These are phyloP conservation scores for Orbicella faveolata DNA, from an alignment of 64 coral and sea anemone species.

Conservation along the genomic window DNA sequence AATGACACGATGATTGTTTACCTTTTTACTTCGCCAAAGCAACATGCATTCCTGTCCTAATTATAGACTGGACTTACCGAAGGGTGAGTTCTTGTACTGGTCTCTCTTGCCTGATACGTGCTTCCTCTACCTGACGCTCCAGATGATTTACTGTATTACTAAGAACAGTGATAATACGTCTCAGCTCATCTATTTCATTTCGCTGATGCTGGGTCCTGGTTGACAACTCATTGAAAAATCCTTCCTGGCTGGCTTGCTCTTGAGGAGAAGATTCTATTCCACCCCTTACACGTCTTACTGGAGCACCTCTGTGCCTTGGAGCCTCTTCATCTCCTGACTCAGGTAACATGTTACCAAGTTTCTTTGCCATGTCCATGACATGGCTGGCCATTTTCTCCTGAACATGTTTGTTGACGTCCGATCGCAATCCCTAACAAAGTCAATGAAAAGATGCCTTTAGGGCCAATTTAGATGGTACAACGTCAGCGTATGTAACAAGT, in stretches of 20 bases:
- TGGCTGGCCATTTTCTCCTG: neutral
- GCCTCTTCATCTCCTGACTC: too few species aligned
- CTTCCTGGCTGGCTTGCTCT: slow-evolving; percentile 25
- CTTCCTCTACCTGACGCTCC: neutral
- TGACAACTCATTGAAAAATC: neutral
- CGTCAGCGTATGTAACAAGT: too few species aligned
- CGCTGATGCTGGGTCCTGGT: neutral
- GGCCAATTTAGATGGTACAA: too few species aligned
- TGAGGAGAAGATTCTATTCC: neutral
- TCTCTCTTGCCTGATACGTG: slow-evolving; percentile 8
- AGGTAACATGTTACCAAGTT: neutral
- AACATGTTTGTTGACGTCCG: neutral
- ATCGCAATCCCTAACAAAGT: neutral
- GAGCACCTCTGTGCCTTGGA: neutral
- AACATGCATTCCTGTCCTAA: too few species aligned
- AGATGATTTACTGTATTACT: neutral
- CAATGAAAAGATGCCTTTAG: neutral
- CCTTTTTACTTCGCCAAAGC: too few species aligned
- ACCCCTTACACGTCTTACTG: neutral
- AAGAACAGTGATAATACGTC: neutral
- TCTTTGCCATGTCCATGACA: neutral
- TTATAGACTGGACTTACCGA: neutral
- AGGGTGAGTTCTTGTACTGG: slow-evolving; percentile 6
- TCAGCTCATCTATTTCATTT: neutral
- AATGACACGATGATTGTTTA: too few species aligned